These are phyloP conservation scores for Phacellophora camtschatica DNA, from an alignment of 30 jellyfish, hydroid and myxozoan genomes.

Conservation along the genomic window DNA sequence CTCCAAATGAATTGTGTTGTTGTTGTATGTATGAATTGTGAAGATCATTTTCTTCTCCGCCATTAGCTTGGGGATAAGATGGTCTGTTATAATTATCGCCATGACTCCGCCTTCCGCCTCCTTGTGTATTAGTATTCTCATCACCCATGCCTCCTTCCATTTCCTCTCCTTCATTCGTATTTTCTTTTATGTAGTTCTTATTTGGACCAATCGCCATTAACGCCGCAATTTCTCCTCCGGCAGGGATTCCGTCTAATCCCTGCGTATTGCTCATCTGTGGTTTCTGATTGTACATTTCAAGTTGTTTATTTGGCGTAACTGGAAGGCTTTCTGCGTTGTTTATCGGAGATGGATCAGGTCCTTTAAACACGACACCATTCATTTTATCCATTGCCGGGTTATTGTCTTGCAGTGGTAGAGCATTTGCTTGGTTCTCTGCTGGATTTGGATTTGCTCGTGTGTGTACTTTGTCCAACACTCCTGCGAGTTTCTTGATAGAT, in stretches of 20 bases:
- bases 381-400: not conserved
- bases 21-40: slow-evolving; percentile 29
- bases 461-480: slow-evolving; percentile 39
- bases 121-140: not conserved
- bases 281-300: not conserved
- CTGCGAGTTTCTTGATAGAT: slow-evolving; percentile 80
- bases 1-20: slow-evolving; percentile 4
- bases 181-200: not conserved
- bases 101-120: slow-evolving; percentile 5
- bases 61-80: slow-evolving; percentile 6
- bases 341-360: not conserved
- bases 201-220: slow-evolving; percentile 54
- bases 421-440: not conserved
- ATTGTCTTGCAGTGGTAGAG: not conserved
- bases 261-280: not conserved
- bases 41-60: not conserved
- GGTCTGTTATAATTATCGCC: slow-evolving; percentile 4
- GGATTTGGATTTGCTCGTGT: slow-evolving; percentile 25
- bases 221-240: slow-evolving; percentile 66
- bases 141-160: slow-evolving; percentile 1
- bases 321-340: not conserved
- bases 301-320: not conserved
- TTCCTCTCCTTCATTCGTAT: not conserved
- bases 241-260: not conserved
- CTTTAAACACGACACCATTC: slow-evolving; percentile 15